These are phyloP conservation scores for Siniperca undulata DNA, from an alignment of 2,797 vertebrate species.

Conservation along the genomic window DNA sequence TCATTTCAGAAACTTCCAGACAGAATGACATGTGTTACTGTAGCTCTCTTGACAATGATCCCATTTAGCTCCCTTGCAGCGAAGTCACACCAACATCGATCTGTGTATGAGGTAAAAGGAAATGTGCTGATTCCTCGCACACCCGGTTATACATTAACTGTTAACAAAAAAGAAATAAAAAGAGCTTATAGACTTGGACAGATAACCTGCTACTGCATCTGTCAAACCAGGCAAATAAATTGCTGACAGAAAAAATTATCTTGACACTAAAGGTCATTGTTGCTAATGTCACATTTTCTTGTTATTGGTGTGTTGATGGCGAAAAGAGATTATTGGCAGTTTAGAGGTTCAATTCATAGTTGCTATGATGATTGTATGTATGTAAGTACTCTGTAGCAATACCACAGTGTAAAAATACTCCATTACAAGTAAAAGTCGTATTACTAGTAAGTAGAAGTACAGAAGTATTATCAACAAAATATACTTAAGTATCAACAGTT, in stretches of 20 bases:
- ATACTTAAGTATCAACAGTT: neutral
- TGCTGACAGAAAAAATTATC: slow-evolving; percentile 82
- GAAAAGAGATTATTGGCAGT: slow-evolving; percentile 21
- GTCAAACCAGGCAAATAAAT: slow-evolving; percentile 78
- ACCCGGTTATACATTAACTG: slow-evolving; percentile 86
- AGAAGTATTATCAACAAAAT: neutral
- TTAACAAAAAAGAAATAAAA: slow-evolving; percentile 81
- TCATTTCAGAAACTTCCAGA: slow-evolving; percentile 11
- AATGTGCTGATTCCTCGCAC: slow-evolving; percentile 85
- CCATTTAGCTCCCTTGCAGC: slow-evolving; percentile 70
- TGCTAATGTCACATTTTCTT: slow-evolving; percentile 75
- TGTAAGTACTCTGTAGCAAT: neutral
- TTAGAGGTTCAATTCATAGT: neutral
- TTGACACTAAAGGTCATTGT: slow-evolving; percentile 78
- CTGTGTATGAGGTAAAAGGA: slow-evolving; percentile 76
- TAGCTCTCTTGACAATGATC: slow-evolving; percentile 77
- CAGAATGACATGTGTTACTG: slow-evolving; percentile 46
- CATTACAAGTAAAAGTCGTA: neutral
- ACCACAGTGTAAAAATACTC: neutral
- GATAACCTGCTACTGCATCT: slow-evolving; percentile 84
- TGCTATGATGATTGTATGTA: neutral
- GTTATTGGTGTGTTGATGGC: slow-evolving; percentile 71
- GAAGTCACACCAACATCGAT: slow-evolving; percentile 77
- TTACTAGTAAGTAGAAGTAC: neutral
- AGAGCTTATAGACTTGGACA: slow-evolving; percentile 74